A percentile compares a stretch with the other conserved stretches of the same genome.
These are phyloP conservation scores for Holacanthella duospinosa DNA, from an alignment of 2,888 invertebrate genomes.

Conservation along the genomic window DNA sequence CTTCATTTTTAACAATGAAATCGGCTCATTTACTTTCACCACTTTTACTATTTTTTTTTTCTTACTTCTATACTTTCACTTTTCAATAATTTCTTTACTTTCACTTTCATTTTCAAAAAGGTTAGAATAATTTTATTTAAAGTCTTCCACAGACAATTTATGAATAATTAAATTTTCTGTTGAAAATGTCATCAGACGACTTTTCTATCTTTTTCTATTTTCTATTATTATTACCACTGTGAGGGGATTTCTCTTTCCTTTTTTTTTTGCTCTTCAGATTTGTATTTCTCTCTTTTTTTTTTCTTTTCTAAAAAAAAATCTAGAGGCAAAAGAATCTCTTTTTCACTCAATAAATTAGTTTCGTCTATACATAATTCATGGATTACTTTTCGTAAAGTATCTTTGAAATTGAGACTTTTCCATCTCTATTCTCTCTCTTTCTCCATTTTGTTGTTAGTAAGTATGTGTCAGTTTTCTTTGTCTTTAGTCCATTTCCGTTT, in stretches of 20 bases:
- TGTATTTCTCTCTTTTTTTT: not conserved
- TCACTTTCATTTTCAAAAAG: not conserved
- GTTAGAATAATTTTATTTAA: not conserved
- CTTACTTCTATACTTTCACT: no score
- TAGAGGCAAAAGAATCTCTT: no score
- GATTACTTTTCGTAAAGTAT: slow-evolving; percentile 5
- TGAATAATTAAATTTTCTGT: not conserved
- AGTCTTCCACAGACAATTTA: not conserved
- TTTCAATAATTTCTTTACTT: no score
- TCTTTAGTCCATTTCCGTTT: not conserved
- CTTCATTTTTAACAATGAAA: slow-evolving; percentile 2
- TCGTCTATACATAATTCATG: slow-evolving; percentile 21
- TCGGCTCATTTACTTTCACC: not conserved
- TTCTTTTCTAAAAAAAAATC: no score
- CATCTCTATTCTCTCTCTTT: no score
- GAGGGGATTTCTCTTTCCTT: not conserved
- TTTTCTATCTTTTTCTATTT: not conserved
- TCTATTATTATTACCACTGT: not conserved
- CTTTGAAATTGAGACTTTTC: no score
- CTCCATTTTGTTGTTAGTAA: no score
- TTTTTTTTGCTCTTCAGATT: not conserved
- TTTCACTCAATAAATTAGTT: slow-evolving; percentile 19
- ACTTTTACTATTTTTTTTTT: no score
- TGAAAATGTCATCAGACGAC: not conserved
- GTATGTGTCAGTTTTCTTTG: not conserved